phyloP scores from a whole-genome alignment of 2,888 invertebrate species.

The Perdita meconis region DNA sequence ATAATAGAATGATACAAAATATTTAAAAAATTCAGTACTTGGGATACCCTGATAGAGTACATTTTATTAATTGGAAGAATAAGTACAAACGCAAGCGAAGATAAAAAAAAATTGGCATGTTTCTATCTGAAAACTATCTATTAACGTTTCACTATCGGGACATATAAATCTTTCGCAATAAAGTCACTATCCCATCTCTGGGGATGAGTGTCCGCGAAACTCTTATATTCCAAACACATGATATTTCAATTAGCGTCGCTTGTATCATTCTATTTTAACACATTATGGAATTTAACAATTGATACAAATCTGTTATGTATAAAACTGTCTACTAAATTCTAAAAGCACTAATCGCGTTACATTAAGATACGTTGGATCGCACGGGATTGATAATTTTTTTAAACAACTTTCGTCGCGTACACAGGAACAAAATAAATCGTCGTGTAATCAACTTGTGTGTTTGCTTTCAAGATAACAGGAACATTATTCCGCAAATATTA shows the following conservation, averaged over 20 bases:
- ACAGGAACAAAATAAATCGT: conserved; percentile 69
- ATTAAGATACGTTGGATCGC: background rate
- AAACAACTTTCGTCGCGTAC: conserved; percentile 56
- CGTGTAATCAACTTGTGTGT: conserved; percentile 59
- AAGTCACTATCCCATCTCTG: conserved; percentile 82
- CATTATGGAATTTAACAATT: conserved; percentile 49
- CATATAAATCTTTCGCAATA: conserved; percentile 81
- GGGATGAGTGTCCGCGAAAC: conserved; percentile 81
- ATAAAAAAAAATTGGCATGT: conserved; percentile 19
- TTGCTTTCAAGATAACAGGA: conserved; percentile 64
- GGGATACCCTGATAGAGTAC: background rate
- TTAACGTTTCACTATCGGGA: conserved; percentile 60
- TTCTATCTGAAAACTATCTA: conserved; percentile 17
- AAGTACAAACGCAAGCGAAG: conserved; percentile 25
- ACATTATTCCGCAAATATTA: conserved; percentile 66
- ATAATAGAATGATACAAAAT: conserved; percentile 55
- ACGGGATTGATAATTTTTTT: conserved; percentile 14
- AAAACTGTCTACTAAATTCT: conserved; percentile 59
- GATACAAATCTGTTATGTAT: conserved; percentile 53
- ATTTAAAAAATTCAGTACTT: conserved; percentile 32
- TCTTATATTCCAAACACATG: conserved; percentile 76
- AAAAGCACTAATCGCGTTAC: conserved; percentile 53
- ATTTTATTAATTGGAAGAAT: conserved; percentile 7
- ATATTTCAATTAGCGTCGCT: conserved; percentile 45
- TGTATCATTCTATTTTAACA: conserved; percentile 52